Base-by-base conservation (phyloP, 1,140 invertebrate genomes). In the Ostrea denselamellosa region DNA sequence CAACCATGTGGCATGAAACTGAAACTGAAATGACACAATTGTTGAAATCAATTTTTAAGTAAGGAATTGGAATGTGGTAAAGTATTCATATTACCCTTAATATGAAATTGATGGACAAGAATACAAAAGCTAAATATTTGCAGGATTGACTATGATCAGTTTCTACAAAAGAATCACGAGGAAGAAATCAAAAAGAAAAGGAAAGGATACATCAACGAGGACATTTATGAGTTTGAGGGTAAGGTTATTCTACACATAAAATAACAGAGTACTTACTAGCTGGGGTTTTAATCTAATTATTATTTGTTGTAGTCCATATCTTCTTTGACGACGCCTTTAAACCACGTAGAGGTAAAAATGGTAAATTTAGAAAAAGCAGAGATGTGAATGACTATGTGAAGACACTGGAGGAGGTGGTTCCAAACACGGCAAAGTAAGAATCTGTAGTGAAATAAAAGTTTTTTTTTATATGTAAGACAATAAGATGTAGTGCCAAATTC, bases 1-100 rank as follows among this genome's bases (percentile, higher is more conserved):
- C 95, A 34, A 95, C 95, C 51, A 95, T 95, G 95, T 95, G 95
- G 95, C 95, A 95, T 87, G 95, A 95, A 88, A 95, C 93, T 0
- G 91, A 93, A 77, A 94, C 90, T 17, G 95, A 95, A 90, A 95
- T 95, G 95, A 91, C 93, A 9, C 94, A 95, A 85, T 92, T 95
- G 89, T 88, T 95, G 17, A 95, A 95, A 85, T 95, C 94, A 22
- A 93, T 95, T 77, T 92, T 95, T 83, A 94, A 94, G 95, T 95
- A 83, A n/a, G 82, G 9, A 12, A 9, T 19, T 62, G 14, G 0
- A 7, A 19, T n/a, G 7, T 19, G 56, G 12, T 62, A 62, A 19
- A 62, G n/a, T 56, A 56, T 62, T n/a, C 17, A 62, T 19, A 7
- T 62, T 62, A 7, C 5, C 28, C 22, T 77, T 77, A 77, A 34